These are phyloP conservation scores for Halcyon leucocephala DNA, from an alignment of 2,797 vertebrate species.

Conservation along the genomic window DNA sequence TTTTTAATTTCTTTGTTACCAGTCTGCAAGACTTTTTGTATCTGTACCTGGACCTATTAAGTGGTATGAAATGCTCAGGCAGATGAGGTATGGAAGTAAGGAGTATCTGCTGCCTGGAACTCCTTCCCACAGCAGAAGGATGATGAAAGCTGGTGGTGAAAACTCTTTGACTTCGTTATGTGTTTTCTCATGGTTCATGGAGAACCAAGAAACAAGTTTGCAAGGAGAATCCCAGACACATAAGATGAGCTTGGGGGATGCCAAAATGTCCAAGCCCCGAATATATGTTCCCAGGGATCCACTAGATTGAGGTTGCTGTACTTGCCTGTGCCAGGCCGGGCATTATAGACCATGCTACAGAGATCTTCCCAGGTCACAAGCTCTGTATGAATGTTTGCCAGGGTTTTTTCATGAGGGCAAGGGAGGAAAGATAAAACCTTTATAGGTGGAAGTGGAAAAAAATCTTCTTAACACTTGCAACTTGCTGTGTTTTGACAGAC, in stretches of 20 bases:
- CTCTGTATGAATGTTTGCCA: neutral
- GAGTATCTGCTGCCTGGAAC: neutral
- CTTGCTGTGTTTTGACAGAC: neutral
- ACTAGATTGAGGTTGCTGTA: neutral
- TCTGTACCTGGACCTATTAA: neutral
- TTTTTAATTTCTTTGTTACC: neutral
- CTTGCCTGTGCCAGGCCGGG: neutral
- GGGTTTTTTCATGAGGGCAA: neutral
- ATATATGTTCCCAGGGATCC: neutral
- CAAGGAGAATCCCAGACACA: neutral
- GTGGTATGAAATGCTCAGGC: neutral
- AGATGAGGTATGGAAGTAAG: neutral
- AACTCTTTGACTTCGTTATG: neutral
- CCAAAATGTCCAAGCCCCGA: neutral
- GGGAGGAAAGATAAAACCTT: neutral
- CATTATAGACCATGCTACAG: neutral
- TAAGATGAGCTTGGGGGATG: neutral
- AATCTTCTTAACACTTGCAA: neutral
- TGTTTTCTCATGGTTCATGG: neutral
- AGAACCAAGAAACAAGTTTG: neutral
- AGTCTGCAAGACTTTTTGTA: neutral
- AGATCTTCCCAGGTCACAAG: neutral
- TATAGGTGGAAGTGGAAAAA: neutral
- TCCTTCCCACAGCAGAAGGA: neutral
- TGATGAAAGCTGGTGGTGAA: neutral